phyloP scores from a whole-genome alignment of 2,113 vertebrate species.

The Bombycilla garrulus region DNA sequence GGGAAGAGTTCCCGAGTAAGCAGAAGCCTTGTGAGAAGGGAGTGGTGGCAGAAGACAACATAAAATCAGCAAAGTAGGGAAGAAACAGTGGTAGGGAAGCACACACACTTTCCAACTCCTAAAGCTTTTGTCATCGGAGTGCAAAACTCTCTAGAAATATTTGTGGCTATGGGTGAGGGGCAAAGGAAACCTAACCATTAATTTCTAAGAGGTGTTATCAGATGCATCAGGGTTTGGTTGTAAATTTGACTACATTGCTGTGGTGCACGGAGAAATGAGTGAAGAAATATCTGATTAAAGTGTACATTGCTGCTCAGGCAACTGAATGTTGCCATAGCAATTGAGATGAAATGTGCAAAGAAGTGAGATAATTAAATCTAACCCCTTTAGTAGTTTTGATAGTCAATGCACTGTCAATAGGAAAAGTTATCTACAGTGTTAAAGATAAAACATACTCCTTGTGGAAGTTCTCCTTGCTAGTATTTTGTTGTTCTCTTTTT shows the following conservation, averaged over 20 bases:
- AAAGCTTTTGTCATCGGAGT: slow-evolving; percentile 8
- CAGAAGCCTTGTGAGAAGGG: background rate
- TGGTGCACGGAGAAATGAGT: slow-evolving; percentile 72
- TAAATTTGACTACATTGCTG: slow-evolving; percentile 76
- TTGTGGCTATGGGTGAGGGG: slow-evolving; percentile 46
- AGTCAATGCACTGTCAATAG: slow-evolving; percentile 77
- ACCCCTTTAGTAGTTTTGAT: slow-evolving; percentile 86
- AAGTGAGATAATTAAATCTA: slow-evolving; percentile 91
- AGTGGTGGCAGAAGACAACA: slow-evolving; percentile 2
- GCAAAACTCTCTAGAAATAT: slow-evolving; percentile 53
- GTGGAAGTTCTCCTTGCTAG: slow-evolving; percentile 71
- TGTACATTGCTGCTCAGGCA: slow-evolving; percentile 79
- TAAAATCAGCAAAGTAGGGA: slow-evolving; percentile 29
- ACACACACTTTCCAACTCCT: background rate
- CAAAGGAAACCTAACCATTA: slow-evolving; percentile 50
- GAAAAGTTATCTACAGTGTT: slow-evolving; percentile 79
- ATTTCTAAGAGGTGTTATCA: slow-evolving; percentile 64
- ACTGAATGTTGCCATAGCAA: slow-evolving; percentile 90
- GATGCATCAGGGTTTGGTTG: slow-evolving; percentile 69
- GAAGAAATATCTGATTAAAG: slow-evolving; percentile 82
- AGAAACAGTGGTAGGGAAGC: background rate
- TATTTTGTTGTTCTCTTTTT: slow-evolving; percentile 71
- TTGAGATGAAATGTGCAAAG: slow-evolving; percentile 87
- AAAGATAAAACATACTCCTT: slow-evolving; percentile 80
- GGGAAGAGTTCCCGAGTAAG: slow-evolving; percentile 11